Base-by-base conservation (phyloP, 1,140 invertebrate species). In the Drosophila virilis region DNA sequence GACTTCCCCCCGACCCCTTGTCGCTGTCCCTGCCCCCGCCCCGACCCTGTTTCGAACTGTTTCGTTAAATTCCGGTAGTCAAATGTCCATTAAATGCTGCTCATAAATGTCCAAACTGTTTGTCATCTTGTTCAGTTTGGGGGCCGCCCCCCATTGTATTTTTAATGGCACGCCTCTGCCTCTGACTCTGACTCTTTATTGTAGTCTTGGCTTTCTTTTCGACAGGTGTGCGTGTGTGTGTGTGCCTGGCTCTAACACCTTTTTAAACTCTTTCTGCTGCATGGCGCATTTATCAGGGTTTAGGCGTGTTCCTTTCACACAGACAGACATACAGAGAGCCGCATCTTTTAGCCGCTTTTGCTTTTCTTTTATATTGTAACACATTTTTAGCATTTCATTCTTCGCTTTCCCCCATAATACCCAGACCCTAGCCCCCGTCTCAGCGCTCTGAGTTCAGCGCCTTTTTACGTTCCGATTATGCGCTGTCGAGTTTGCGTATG, bases 21-120 rank as follows among this genome's bases (percentile, higher is more conserved):
- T 1, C 50, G n/a, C 28, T 9, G 9, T 9, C 28, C 6, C 32
- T n/a, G 6, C 35, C 45, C 8, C 33, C 12, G 54, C 8, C 28
- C 22, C 2, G 35, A 17, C 33, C 22, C 22, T 22, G 1, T 17
- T 17, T 1, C 17, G 17, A 17, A 17, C 17, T 17, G 17, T 17
- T 17, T 22, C 66, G 64, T 66, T 91, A 75, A 91, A 91, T 91
- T 91, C 90, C 90, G 73, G 90, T 91, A 91, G 90, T 91, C 90
- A 89, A 90, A 91, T 91, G 83, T 90, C 74, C 90, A 91, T 90
- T 91, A 91, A 91, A 91, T 83, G 78, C 75, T 48, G 81, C 80
- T 81, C 85, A 90, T 90, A 90, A 90, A 90, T 90, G 85, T 17
- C 13, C 2, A 1, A 37, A n/a, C 28, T 9, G 9, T 10, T 13